Percentiles rank a stretch among this genome's conserved stretches.
phyloP scores from a whole-genome alignment of 1,140 invertebrate species.

The Drosophila kikkawai region DNA sequence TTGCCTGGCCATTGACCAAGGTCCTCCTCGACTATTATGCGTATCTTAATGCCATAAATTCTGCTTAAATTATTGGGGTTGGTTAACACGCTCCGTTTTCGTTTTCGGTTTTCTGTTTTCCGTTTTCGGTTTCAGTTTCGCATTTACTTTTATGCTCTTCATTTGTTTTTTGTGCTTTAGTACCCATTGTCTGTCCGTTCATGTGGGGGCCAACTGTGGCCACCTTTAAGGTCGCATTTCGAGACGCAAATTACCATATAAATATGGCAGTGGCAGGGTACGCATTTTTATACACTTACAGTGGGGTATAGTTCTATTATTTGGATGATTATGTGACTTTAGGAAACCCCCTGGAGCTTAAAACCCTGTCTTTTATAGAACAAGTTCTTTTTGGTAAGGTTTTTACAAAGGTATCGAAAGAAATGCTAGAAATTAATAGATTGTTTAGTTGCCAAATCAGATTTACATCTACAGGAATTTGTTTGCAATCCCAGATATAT shows the following conservation, averaged over 20 bases:
- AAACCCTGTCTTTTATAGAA: not conserved
- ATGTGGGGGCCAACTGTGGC: slow-evolving; percentile 26
- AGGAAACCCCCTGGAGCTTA: not conserved
- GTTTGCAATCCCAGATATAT: not conserved
- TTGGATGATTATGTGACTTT: too few species aligned
- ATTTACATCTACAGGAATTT: not conserved
- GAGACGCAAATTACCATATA: slow-evolving; percentile 53
- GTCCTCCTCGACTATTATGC: slow-evolving; percentile 58
- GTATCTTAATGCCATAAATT: slow-evolving; percentile 83
- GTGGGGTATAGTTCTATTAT: not conserved
- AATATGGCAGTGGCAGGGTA: slow-evolving; percentile 24
- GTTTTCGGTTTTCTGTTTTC: slow-evolving; percentile 20
- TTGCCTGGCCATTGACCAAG: slow-evolving; percentile 75
- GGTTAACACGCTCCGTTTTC: slow-evolving; percentile 67
- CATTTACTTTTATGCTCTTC: slow-evolving; percentile 71
- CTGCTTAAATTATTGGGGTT: slow-evolving; percentile 83
- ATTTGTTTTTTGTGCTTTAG: slow-evolving; percentile 62
- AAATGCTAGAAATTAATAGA: not conserved
- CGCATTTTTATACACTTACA: slow-evolving; percentile 5
- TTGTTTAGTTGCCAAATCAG: not conserved
- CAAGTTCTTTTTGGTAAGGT: not conserved
- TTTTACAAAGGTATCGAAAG: not conserved
- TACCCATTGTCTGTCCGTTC: slow-evolving; percentile 52
- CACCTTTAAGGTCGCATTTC: slow-evolving; percentile 44
- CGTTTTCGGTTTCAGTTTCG: slow-evolving; percentile 49